Base-by-base conservation (phyloP, 1,140 invertebrate genomes). In the Rhizoglyphus robini region DNA sequence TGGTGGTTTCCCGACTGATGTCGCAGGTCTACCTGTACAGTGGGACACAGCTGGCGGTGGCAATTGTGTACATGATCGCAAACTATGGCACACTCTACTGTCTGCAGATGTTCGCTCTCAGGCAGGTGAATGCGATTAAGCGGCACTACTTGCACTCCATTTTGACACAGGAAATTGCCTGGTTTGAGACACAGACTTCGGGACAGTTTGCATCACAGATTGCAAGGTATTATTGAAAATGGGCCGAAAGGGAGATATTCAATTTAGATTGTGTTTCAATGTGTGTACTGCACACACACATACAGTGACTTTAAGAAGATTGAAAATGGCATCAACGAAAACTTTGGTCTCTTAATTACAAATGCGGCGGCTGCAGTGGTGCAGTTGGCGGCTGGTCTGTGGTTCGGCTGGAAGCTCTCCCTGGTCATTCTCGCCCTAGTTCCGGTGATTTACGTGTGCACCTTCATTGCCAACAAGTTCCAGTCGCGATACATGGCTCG, bases 161-260 rank as follows among this genome's bases (percentile, higher is more conserved):
- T 3, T 68, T 85, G 4, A 70, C 81, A 30, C 83, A 85, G 73
- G 80, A 92, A 71, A 88, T 92, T 72, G 80, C 81, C 65, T 93
- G 89, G 86, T 91, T 88, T 75, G 89, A 93, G 75, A 73, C 72
- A 2, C 82, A 88, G 71, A 83, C 87, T 73, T 85, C 84, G 46
- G 87, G 87, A 2, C 87, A 90, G 72, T 82, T 93, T 38, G 86
- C 87, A 29, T 84, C 83, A 30, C 83, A 87, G 76, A 81, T 63
- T 63, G n/a, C 20, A 67, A 80, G n/a, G n/a, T n/a, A n/a, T n/a
- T n/a, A n/a, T n/a, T n/a, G n/a, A n/a, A n/a, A n/a, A n/a, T n/a
- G n/a, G n/a, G n/a, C n/a, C n/a, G n/a, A n/a, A n/a, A n/a, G n/a
- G n/a, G n/a, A n/a, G n/a, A n/a, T n/a, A n/a, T n/a, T n/a, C n/a